Percentiles rank a stretch among this genome's conserved stretches.
Conservation (phyloP, 2,113 vertebrate genomes). For the Eclectus roratus region DNA sequence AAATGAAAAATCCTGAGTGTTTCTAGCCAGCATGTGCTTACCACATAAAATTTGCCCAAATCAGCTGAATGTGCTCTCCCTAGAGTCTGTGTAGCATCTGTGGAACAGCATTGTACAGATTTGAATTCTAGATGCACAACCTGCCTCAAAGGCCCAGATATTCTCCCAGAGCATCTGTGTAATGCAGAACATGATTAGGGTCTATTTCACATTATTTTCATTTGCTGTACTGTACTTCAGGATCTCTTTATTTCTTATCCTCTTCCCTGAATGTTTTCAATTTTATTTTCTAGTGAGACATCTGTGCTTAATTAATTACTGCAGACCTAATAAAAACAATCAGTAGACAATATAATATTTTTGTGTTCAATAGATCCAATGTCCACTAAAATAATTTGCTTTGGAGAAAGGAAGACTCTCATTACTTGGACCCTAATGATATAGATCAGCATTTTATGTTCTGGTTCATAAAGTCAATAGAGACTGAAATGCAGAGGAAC, state of each 20-base stretch:
- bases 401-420: background rate
- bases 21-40: background rate
- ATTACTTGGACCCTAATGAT: background rate
- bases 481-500: background rate
- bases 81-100: background rate
- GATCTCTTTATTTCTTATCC: background rate
- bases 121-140: background rate
- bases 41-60: background rate
- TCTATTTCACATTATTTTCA: background rate
- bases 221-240: conserved; percentile 13
- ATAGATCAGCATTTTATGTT: background rate
- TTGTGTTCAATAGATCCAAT: background rate
- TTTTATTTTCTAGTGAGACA: conserved; percentile 1
- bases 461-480: background rate
- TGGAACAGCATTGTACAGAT: background rate
- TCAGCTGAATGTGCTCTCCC: background rate
- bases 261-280: background rate
- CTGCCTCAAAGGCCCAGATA: background rate
- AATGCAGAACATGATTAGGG: background rate
- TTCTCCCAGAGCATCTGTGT: background rate
- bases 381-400: background rate
- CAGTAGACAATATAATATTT: background rate
- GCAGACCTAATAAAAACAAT: conserved; percentile 2
- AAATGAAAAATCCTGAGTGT: background rate
- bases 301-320: conserved; percentile 19